Base-by-base conservation (phyloP, 2,797 vertebrate genomes). In the Siniperca obscura region DNA sequence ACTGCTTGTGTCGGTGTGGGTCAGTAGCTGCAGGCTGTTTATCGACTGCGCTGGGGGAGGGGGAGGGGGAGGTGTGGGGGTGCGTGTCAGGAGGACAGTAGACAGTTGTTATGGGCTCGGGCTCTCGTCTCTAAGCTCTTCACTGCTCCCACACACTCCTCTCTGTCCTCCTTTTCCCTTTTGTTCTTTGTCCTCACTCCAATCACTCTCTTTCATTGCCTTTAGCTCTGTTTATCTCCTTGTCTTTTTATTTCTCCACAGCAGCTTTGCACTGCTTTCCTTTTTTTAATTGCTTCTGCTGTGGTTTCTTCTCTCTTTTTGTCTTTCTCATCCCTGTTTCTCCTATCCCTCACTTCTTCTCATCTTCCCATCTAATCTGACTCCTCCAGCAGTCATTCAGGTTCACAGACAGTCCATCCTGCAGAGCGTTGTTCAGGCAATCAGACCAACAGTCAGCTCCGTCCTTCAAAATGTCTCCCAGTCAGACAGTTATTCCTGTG, bases 21-120 rank as follows among this genome's bases (percentile, higher is more conserved):
- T 94, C 92, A 90, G 84, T 82, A 77, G 89, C 90, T 77, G 82
- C 85, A 76, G 92, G 88, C 89, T 92, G 89, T 90, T 89, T 90
- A 90, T 90, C 34, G 86, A 87, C 87, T 65, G 81, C 8, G 2
- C 82, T 57, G 79, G 89, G 87, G 91, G 82, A 91, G 74, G 4
- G 82, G 30, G 87, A 88, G 84, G 70, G 76, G 87, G 90, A 87
- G 86, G 65, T 69, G 89, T 85, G 85, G 89, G 91, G 74, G 91
- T 77, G 84, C 76, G 82, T 86, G 88, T 90, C 88, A 87, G 70
- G 76, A 86, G 86, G 87, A 84, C 90, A 85, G 89, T 88, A 93
- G 93, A 92, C 92, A 92, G 89, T 93, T 92, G 89, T 90, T 92
- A 62, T 73, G 56, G 68, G 83, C 86, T 78, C 27, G 1, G 50